A percentile compares a stretch with the other conserved stretches of the same genome.
phyloP scores from a whole-genome alignment of 2,797 vertebrate species.

The Forpus xanthops region DNA sequence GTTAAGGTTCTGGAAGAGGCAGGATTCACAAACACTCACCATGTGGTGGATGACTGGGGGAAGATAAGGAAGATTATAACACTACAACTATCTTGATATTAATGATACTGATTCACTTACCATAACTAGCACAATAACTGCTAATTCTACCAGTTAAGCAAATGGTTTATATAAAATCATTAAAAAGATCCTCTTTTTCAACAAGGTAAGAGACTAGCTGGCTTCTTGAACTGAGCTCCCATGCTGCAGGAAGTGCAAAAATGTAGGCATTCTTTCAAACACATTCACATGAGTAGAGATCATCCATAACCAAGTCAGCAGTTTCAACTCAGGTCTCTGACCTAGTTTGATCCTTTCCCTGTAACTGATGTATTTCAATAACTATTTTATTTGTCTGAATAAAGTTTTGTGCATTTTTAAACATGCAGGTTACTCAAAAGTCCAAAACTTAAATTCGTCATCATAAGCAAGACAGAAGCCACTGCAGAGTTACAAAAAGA shows the following conservation, averaged over 20 bases:
- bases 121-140: not conserved
- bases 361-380: not conserved
- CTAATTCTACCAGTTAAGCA: not conserved
- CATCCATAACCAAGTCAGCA: fast-evolving
- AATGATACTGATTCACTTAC: not conserved
- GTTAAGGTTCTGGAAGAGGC: not conserved
- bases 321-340: not conserved
- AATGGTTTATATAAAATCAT: not conserved
- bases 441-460: not conserved
- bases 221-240: not conserved
- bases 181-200: not conserved
- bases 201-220: not conserved
- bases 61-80: not conserved
- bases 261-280: not conserved
- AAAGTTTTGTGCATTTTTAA: not conserved
- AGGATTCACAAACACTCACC: not conserved
- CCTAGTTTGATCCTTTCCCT: not conserved
- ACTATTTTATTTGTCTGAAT: not conserved
- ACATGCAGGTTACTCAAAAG: not conserved
- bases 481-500: not conserved
- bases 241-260: not conserved
- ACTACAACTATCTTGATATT: not conserved
- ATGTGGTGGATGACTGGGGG: not conserved
- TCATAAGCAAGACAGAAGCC: not conserved
- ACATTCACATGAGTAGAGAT: not conserved